These are phyloP conservation scores for Karalla daura DNA, from an alignment of 2,797 vertebrate genomes.

Conservation along the genomic window DNA sequence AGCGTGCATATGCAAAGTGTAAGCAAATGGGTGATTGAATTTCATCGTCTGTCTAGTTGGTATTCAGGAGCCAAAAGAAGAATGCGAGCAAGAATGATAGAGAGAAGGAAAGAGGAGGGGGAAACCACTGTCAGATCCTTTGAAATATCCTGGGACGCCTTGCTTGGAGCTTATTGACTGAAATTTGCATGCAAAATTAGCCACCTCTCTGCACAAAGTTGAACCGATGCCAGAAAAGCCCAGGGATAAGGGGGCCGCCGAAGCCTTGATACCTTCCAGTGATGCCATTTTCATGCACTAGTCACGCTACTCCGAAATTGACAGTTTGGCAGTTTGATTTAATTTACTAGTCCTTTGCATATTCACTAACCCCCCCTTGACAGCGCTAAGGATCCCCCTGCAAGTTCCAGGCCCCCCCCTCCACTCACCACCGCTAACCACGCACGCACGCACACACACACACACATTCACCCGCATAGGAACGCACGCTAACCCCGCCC, in stretches of 20 bases:
- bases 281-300: constrained; percentile 95
- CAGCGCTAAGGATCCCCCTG: constrained; percentile 93
- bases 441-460: constrained; percentile 71
- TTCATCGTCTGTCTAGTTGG: constrained; percentile 98
- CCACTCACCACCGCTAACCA: constrained; percentile 60
- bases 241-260: constrained; percentile 87
- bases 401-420: constrained; percentile 71
- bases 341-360: constrained; percentile 99
- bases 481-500: constrained; percentile 66
- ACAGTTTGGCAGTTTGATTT: constrained; percentile 99
- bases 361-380: constrained; percentile 90
- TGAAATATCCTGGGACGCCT: constrained; percentile 99
- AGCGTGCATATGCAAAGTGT: constrained; percentile 94
- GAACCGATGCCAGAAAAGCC: constrained; percentile 97
- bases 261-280: constrained; percentile 96
- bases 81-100: constrained; percentile 78
- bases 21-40: constrained; percentile 98
- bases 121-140: constrained; percentile 97
- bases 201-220: constrained; percentile 95
- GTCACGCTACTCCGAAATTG: constrained; percentile 96
- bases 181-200: constrained; percentile 99
- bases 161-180: constrained; percentile 99
- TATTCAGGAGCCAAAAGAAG: constrained; percentile 91
- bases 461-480: constrained; percentile 74
- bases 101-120: constrained; percentile 72